phyloP scores from a whole-genome alignment of 2,888 invertebrate genomes.

The Neria commutata region DNA sequence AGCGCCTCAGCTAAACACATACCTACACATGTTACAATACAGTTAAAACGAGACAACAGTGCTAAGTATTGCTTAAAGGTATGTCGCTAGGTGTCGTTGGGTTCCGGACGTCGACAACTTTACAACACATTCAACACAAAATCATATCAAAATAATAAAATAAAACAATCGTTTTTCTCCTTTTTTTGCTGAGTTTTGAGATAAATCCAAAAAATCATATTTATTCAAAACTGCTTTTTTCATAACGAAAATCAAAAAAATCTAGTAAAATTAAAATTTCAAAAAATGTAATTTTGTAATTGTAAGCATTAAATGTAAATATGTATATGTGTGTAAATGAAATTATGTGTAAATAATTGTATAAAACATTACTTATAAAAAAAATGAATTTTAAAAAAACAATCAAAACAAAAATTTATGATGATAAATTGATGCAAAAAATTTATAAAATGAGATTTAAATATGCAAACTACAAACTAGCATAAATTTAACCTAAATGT shows the following conservation, averaged over 20 bases:
- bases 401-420: constrained; percentile 11
- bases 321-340: constrained; percentile 29
- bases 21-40: too few species aligned
- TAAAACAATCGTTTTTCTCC: too few species aligned
- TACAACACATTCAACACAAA: too few species aligned
- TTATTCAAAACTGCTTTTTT: constrained; percentile 56
- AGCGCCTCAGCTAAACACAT: too few species aligned
- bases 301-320: constrained; percentile 20
- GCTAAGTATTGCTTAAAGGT: too few species aligned
- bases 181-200: constrained; percentile 54
- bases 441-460: constrained; percentile 31
- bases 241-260: constrained; percentile 29
- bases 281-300: constrained; percentile 19
- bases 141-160: too few species aligned
- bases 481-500: too few species aligned
- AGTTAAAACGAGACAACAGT: too few species aligned
- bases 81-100: too few species aligned
- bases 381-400: constrained; percentile 33
- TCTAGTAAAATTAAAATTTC: constrained; percentile 15
- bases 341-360: constrained; percentile 29
- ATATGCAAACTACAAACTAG: neutral
- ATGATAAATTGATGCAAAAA: constrained; percentile 15
- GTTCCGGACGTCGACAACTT: too few species aligned
- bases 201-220: constrained; percentile 60
- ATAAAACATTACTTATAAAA: constrained; percentile 23